Evolutionary conservation across 1,140 invertebrate genomes (phyloP).

Genomic region (Zaprionus taronus): DNA sequence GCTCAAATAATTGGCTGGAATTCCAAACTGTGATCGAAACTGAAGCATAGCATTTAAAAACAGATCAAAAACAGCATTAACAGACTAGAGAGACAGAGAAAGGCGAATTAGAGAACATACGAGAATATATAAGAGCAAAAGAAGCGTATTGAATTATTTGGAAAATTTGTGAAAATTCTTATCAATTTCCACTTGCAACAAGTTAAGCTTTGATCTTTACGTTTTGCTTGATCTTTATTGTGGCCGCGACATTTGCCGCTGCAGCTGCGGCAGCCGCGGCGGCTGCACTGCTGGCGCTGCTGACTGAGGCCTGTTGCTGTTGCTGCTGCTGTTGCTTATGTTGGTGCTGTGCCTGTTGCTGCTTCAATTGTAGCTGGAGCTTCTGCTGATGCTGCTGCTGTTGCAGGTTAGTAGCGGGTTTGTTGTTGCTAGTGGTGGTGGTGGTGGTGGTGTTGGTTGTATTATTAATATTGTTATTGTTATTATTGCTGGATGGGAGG

Average conservation of each 20-base stretch:
- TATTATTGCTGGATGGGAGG: conserved; percentile 79
- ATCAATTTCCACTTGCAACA: conserved; percentile 26
- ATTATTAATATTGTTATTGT: conserved; percentile 54
- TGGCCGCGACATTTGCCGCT: conserved; percentile 75
- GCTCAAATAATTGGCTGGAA: conserved; percentile 22
- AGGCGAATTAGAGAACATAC: conserved; percentile 36
- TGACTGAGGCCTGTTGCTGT: conserved; percentile 66
- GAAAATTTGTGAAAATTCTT: conserved; percentile 18
- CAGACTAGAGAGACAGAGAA: conserved; percentile 27
- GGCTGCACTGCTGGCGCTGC: conserved; percentile 48
- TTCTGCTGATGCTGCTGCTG: conserved; percentile 69
- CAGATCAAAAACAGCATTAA: conserved; percentile 26
- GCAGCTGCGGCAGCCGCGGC: conserved; percentile 69
- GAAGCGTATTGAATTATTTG: conserved; percentile 17
- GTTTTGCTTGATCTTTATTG: conserved; percentile 84
- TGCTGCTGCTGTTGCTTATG: conserved; percentile 56
- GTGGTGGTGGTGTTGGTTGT: conserved; percentile 65
- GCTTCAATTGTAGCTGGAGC: conserved; percentile 64
- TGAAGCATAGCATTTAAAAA: conserved; percentile 25
- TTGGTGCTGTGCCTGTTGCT: conserved; percentile 64
- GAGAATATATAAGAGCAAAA: conserved; percentile 53
- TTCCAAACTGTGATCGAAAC: conserved; percentile 30
- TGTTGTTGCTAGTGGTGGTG: conserved; percentile 73
- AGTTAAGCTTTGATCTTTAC: conserved; percentile 63
- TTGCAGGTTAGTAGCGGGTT: conserved; percentile 75